Conservation (phyloP, 2,113 vertebrate species). For the Gnathonemus echidnorhynchus region DNA sequence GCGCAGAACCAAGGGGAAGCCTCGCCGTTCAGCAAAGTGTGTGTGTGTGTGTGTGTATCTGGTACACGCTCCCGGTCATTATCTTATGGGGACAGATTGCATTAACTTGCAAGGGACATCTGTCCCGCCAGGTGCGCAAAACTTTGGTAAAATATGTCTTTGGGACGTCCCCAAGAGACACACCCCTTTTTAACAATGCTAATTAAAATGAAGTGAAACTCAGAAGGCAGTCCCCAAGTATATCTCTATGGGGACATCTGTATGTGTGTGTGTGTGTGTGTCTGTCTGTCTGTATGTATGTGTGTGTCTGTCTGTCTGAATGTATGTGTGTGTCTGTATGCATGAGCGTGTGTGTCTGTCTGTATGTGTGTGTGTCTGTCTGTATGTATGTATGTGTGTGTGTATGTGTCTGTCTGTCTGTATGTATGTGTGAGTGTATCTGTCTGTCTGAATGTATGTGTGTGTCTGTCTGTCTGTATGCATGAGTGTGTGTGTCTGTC, state of each 20-base stretch:
- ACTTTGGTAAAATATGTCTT: neutral
- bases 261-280: neutral
- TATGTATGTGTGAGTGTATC: neutral
- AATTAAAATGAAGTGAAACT: neutral
- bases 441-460: neutral
- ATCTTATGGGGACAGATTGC: neutral
- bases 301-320: no score
- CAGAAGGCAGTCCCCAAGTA: neutral
- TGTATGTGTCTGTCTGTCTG: neutral
- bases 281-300: no score
- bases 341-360: neutral
- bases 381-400: neutral
- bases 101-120: neutral
- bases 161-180: neutral
- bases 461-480: neutral
- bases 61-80: neutral
- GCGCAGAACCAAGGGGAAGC: neutral
- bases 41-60: neutral
- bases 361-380: neutral
- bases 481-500: neutral
- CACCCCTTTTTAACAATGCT: neutral
- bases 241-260: neutral
- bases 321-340: neutral
- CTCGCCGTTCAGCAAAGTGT: neutral
- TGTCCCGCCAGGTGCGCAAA: neutral